Conservation (phyloP, 2,113 vertebrate species). For the Phocoena sinus region DNA sequence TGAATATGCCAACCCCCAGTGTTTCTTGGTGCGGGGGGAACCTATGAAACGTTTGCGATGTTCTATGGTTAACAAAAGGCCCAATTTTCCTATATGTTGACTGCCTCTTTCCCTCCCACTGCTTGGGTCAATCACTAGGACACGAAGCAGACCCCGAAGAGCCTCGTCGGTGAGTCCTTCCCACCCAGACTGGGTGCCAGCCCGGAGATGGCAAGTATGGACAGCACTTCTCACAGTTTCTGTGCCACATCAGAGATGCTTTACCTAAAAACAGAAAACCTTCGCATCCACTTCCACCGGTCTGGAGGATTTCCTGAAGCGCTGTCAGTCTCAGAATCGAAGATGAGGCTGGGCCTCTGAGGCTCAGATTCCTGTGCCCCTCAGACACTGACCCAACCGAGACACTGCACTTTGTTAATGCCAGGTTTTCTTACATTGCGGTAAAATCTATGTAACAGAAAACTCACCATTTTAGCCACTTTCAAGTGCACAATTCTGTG, state of each 20-base stretch:
- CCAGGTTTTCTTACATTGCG: neutral
- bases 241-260: neutral
- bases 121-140: neutral
- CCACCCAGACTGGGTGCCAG: rapidly evolving
- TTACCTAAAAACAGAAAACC: neutral
- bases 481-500: neutral
- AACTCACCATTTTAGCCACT: neutral
- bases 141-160: rapidly evolving
- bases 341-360: neutral
- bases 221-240: rapidly evolving
- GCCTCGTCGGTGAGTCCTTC: neutral
- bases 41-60: neutral
- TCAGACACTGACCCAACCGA: neutral
- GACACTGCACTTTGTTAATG: neutral
- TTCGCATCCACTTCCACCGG: neutral
- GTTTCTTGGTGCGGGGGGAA: neutral
- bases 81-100: neutral
- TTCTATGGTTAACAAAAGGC: neutral
- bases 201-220: neutral
- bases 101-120: neutral
- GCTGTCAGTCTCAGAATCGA: rapidly evolving
- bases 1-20: neutral
- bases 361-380: neutral
- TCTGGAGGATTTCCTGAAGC: neutral
- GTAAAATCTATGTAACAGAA: neutral